Percentiles rank a stretch among this genome's conserved stretches.
Conservation (phyloP, 2,888 invertebrate genomes). For the Acleris cristana region DNA sequence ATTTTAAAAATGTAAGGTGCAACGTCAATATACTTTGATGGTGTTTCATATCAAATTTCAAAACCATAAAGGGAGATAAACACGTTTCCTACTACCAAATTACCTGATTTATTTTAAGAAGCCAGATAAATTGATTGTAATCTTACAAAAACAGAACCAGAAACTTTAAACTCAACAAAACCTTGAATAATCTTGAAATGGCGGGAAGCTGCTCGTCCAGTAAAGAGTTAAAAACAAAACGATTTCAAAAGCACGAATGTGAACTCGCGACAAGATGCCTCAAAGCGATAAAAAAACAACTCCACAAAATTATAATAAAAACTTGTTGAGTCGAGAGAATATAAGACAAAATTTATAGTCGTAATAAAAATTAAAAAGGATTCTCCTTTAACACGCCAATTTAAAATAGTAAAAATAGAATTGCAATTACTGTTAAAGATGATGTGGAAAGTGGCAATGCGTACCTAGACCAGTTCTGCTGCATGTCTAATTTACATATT, state of each 20-base stretch:
- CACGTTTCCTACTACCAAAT: no score
- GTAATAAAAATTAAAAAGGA: not conserved
- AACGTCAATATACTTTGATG: no score
- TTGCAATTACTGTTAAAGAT: constrained; percentile 34
- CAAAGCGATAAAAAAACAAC: constrained; percentile 13
- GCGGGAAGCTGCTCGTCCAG: not conserved
- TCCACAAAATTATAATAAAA: constrained; percentile 9
- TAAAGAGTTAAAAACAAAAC: not conserved
- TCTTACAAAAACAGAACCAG: no score
- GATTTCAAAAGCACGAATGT: not conserved
- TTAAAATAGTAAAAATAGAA: constrained; percentile 31
- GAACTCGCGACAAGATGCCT: not conserved
- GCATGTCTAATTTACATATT: constrained; percentile 45
- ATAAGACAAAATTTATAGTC: not conserved
- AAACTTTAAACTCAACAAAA: not conserved
- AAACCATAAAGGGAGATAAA: no score
- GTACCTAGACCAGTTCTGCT: constrained; percentile 48
- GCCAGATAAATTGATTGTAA: no score
- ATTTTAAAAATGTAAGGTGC: no score
- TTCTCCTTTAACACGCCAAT: not conserved
- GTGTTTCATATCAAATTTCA: no score
- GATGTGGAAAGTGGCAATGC: constrained; percentile 51
- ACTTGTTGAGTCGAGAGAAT: not conserved
- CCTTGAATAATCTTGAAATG: not conserved
- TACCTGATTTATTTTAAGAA: no score